Percentiles rank a stretch among this genome's conserved stretches.
Evolutionary conservation across 2,888 invertebrate genomes (phyloP).

Genomic region (Crocallis elinguaria): DNA sequence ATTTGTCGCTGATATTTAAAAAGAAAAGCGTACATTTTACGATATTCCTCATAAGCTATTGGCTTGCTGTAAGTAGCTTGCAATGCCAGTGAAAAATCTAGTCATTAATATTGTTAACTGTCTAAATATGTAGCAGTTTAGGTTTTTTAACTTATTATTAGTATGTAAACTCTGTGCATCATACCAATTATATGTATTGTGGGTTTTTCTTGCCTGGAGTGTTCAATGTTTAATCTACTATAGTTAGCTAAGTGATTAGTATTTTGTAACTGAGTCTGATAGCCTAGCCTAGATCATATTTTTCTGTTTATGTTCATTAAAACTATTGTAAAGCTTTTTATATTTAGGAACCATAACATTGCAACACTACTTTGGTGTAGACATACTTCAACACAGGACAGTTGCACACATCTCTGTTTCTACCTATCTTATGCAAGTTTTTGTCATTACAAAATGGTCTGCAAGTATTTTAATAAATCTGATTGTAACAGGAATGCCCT

Average conservation of each 20-base stretch:
- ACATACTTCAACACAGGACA: too few species aligned
- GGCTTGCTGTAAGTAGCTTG: constrained; percentile 61
- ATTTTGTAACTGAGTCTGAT: constrained; percentile 20
- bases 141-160: constrained; percentile 19
- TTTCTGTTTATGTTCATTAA: background rate
- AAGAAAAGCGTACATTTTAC: constrained; percentile 17
- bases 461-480: too few species aligned
- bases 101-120: constrained; percentile 42
- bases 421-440: too few species aligned
- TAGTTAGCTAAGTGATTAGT: constrained; percentile 23
- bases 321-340: too few species aligned
- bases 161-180: constrained; percentile 35
- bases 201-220: constrained; percentile 51
- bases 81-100: constrained; percentile 42
- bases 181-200: constrained; percentile 43
- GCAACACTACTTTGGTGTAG: too few species aligned
- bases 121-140: constrained; percentile 2
- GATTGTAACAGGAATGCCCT: too few species aligned
- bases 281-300: constrained; percentile 2
- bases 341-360: too few species aligned
- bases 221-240: constrained; percentile 53
- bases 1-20: constrained; percentile 79
- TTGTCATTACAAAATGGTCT: too few species aligned
- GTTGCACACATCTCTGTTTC: too few species aligned
- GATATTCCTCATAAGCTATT: constrained; percentile 37